These are phyloP conservation scores for Hyles lineata DNA, from an alignment of 2,888 invertebrate genomes.

Conservation along the genomic window DNA sequence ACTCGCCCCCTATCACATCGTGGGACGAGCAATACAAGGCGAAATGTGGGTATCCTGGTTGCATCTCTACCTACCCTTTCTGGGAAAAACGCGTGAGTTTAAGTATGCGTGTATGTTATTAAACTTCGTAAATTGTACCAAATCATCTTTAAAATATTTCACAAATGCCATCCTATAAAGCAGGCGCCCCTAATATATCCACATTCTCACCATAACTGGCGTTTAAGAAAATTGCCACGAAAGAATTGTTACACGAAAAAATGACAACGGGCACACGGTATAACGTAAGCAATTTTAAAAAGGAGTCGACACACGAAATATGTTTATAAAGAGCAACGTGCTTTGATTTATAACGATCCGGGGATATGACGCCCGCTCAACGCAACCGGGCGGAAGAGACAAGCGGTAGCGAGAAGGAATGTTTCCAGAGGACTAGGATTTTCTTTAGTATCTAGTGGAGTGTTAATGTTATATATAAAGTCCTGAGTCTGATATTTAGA, in stretches of 20 bases:
- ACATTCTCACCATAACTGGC: conserved; percentile 17
- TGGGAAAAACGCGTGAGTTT: no score
- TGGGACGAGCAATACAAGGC: no score
- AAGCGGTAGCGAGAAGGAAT: conserved; percentile 37
- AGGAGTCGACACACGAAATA: conserved; percentile 75
- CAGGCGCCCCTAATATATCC: background rate
- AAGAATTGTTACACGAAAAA: conserved; percentile 1
- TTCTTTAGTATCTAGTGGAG: no score
- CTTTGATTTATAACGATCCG: conserved; percentile 77
- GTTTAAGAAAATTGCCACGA: conserved; percentile 9
- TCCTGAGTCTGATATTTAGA: no score
- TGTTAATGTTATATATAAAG: no score
- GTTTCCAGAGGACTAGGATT: background rate
- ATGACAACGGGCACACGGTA: conserved; percentile 28
- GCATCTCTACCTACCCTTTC: no score
- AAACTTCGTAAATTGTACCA: no score
- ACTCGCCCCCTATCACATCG: no score
- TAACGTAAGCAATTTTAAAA: conserved; percentile 70
- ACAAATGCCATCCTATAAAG: background rate
- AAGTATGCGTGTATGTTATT: no score
- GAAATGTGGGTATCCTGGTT: no score
- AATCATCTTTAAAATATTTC: background rate
- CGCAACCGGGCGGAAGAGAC: conserved; percentile 32
- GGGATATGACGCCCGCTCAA: conserved; percentile 55
- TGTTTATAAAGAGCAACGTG: conserved; percentile 80